phyloP scores from a whole-genome alignment of 2,797 vertebrate species.

The Lithobates sylvaticus region DNA sequence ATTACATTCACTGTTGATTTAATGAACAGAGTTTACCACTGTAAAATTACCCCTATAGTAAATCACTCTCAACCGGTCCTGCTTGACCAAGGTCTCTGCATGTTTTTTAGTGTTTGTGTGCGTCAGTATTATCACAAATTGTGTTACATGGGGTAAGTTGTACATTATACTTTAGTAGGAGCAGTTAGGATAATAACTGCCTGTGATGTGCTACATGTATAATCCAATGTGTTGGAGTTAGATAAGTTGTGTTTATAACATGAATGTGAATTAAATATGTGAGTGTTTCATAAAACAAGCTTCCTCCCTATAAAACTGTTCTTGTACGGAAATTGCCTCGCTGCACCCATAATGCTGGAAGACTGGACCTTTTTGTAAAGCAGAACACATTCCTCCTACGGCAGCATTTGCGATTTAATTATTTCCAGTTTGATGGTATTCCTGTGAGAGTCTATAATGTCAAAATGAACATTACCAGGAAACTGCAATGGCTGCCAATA shows the following conservation, averaged over 20 bases:
- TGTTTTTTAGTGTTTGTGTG: neutral
- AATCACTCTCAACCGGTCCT: too few species aligned
- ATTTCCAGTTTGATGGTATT: conserved; percentile 18
- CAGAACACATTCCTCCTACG: conserved; percentile 56
- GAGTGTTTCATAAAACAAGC: neutral
- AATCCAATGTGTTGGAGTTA: neutral
- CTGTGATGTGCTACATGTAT: neutral
- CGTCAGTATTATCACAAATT: neutral
- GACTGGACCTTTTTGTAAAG: conserved; percentile 15
- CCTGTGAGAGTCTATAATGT: conserved; percentile 51
- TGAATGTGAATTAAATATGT: neutral
- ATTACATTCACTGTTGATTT: too few species aligned
- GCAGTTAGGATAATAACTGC: neutral
- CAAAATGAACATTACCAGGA: conserved; percentile 54
- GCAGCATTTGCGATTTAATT: conserved; percentile 57
- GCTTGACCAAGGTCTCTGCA: neutral
- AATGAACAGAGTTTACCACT: too few species aligned
- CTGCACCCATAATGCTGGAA: neutral
- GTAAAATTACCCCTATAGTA: too few species aligned
- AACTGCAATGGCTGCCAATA: conserved; percentile 53
- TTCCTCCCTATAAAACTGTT: conserved; percentile 6
- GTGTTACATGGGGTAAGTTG: neutral
- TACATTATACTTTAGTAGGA: neutral
- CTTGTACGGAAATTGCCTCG: neutral
- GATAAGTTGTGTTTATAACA: neutral